These are phyloP conservation scores for Sesia bembeciformis DNA, from an alignment of 2,888 invertebrate genomes.

Conservation along the genomic window DNA sequence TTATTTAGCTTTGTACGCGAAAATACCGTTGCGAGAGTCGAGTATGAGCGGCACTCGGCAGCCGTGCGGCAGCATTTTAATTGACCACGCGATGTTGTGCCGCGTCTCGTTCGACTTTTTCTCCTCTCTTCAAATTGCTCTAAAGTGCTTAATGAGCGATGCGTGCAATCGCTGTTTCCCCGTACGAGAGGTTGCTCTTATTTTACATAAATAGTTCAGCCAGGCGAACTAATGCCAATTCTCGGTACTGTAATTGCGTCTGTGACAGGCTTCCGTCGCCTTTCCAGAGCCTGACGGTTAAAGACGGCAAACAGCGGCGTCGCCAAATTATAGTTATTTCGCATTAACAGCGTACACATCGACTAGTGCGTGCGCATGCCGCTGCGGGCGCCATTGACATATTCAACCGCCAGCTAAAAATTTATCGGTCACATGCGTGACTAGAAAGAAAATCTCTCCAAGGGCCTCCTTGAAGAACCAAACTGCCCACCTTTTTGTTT, in stretches of 20 bases:
- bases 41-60: constrained; percentile 31
- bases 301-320: constrained; percentile 44
- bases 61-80: constrained; percentile 58
- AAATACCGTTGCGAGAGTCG: constrained; percentile 32
- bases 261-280: constrained; percentile 74
- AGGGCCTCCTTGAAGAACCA: too few species aligned
- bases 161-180: constrained; percentile 73
- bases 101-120: constrained; percentile 65
- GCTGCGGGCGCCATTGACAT: constrained; percentile 50
- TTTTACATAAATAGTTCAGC: constrained; percentile 73
- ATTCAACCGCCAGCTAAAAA: not conserved
- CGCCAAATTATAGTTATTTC: constrained; percentile 67
- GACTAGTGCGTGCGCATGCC: constrained; percentile 51
- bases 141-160: constrained; percentile 74
- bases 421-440: not conserved
- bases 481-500: too few species aligned
- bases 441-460: not conserved
- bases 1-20: constrained; percentile 36
- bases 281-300: constrained; percentile 52
- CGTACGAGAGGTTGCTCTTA: constrained; percentile 65
- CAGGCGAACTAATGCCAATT: constrained; percentile 69
- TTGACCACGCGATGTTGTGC: constrained; percentile 70
- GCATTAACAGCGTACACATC: constrained; percentile 61
- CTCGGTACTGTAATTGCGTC: constrained; percentile 69
- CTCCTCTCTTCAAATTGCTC: constrained; percentile 68